Base-by-base conservation (phyloP, 2,113 vertebrate genomes). In the Pagrus major region DNA sequence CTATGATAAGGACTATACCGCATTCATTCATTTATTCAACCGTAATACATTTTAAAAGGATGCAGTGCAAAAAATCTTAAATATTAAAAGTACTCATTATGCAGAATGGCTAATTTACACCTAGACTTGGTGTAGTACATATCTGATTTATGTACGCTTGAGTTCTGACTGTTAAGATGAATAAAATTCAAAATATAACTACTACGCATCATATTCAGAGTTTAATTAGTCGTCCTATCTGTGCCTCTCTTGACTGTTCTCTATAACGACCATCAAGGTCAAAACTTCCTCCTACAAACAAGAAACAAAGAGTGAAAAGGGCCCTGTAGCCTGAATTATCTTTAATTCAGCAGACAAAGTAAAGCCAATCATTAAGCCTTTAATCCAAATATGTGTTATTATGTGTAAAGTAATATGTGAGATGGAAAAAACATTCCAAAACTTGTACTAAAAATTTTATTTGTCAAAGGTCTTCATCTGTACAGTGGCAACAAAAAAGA, bases 361-460 rank as follows among this genome's bases (percentile, higher is more conserved):
- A 47, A 35, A 66, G 21, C 44, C 9, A 21, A 29, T 20, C 1
- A 1, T 35, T 9, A n/a, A 64, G 6, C 33, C 11, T 47, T 66
- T 7, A 29, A 55, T 70, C 9, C n/a, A 52, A 23, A 18, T n/a
- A n/a, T n/a, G n/a, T n/a, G n/a, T n/a, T n/a, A n/a, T n/a, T n/a
- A n/a, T n/a, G n/a, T n/a, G n/a, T 12, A 25, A 23, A 52, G 2
- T 15, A 8, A 56, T 21, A 49, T 33, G 15, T 20, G 20, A 39
- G 21, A 46, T 37, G 1, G 12, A 41, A 11, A 18, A 29, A 49
- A 39, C n/a, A 79, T 9, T 6, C 2, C n/a, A 55, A 39, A 52
- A 25, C 0, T 46, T 91, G 68, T 93, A 88, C 82, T 94, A 94
- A 93, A 94, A 93, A 3, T 18, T 93, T 93, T 94, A 94, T 93